Base-by-base conservation (phyloP, 2,797 vertebrate genomes). In the Peromyscus attwateri region DNA sequence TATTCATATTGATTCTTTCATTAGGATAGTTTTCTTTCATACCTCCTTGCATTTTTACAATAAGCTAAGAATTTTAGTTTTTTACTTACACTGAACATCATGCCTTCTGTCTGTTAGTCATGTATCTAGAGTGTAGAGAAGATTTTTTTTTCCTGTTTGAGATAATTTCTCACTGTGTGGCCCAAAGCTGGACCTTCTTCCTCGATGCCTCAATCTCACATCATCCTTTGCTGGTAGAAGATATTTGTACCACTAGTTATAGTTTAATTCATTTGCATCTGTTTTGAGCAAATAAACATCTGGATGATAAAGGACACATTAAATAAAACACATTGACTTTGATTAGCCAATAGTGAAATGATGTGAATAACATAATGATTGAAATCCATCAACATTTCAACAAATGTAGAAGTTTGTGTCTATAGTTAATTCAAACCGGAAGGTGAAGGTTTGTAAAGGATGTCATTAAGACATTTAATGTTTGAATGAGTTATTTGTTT, bases 281-380 rank as follows among this genome's bases (percentile, higher is more conserved):
- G 88, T 68, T 84, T 55, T 43, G 12, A 84, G 62, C 27, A 90
- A 91, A 76, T 73, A 25, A 82, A 68, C 68, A 84, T 10, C 66
- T 76, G 57, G 75, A 76, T 31, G 21, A 34, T 71, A 27, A 60
- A 55, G 52, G 87, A 71, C 57, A 3, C 8, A 71, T 71, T 94
- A 87, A n/a, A 23, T 64, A 66, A 91, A 95, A 43, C 14, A 17
- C n/a, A 64, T 64, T 34, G 27, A 81, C 25, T 12, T 91, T 84
- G 88, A 85, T 89, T 46, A 95, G 25, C 37, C 57, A 90, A 46
- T 4, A 64, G 89, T 27, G 29, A 91, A 96, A 91, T 95, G 79
- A 76, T 9, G 3, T 87, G 21, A 6, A 11, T 76, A 81, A 17
- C 34, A 29, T 94, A 64, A 29, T 27, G 71, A 77, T 19, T 76